Evolutionary conservation across 2,797 vertebrate species (phyloP).

Genomic region (Anableps anableps): DNA sequence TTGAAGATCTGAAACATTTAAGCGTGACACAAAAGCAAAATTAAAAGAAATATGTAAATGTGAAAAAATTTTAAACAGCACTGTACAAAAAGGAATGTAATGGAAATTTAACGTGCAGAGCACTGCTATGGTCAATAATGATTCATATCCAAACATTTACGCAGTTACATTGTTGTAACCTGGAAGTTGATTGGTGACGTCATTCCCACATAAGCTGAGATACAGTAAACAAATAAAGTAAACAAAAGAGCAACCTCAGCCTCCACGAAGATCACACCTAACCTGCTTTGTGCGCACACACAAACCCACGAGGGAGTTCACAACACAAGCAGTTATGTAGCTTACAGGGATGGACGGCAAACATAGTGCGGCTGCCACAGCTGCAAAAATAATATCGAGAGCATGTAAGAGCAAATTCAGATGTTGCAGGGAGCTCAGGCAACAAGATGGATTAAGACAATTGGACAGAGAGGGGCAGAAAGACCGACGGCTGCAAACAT

Average conservation of each 20-base stretch:
- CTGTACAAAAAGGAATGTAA: neutral
- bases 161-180: neutral
- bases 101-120: neutral
- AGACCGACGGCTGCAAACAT: conserved; percentile 16
- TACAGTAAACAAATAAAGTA: too few relatives aligned
- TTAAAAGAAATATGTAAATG: neutral
- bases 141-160: neutral
- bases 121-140: neutral
- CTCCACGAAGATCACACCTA: conserved; percentile 14
- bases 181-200: neutral
- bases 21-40: neutral
- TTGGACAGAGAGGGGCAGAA: neutral
- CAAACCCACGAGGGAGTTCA: conserved; percentile 2
- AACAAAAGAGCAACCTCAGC: conserved; percentile 13
- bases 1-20: neutral
- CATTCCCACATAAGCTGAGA: neutral
- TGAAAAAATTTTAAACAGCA: neutral
- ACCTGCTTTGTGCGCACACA: neutral
- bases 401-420: neutral
- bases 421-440: conserved; percentile 8
- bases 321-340: conserved; percentile 28
- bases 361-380: conserved; percentile 14
- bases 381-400: neutral
- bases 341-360: conserved; percentile 26
- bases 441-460: neutral